Evolutionary conservation across 2,888 invertebrate species (phyloP).

Genomic region (Augiades crinisus): DNA sequence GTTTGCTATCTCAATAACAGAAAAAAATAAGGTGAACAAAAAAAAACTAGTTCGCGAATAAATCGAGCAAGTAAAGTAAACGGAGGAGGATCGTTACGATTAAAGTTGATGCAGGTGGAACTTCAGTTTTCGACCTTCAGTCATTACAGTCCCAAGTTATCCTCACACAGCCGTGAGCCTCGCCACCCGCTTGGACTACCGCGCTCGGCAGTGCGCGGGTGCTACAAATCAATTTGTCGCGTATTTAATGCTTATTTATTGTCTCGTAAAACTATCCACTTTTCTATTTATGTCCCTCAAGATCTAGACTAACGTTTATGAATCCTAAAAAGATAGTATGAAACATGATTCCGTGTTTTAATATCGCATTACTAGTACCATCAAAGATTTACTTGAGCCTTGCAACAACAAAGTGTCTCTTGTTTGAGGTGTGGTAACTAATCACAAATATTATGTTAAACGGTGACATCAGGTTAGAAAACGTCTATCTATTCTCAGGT

Average conservation of each 20-base stretch:
- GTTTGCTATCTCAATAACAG: too few relatives aligned
- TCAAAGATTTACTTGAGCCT: too few relatives aligned
- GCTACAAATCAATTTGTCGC: slow-evolving; percentile 36
- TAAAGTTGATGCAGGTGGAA: too few relatives aligned
- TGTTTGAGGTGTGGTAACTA: too few relatives aligned
- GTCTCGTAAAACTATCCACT: slow-evolving; percentile 27
- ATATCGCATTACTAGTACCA: background rate
- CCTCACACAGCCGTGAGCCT: background rate
- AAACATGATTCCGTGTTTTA: background rate
- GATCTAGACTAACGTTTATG: slow-evolving; percentile 25
- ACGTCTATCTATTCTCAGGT: background rate
- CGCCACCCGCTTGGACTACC: slow-evolving; percentile 27
- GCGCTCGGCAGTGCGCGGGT: slow-evolving; percentile 28
- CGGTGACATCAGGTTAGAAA: too few relatives aligned
- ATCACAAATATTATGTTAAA: too few relatives aligned
- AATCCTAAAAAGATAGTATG: slow-evolving; percentile 8
- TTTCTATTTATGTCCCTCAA: slow-evolving; percentile 23
- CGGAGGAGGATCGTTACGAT: too few relatives aligned
- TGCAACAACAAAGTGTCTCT: too few relatives aligned
- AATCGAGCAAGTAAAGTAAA: too few relatives aligned
- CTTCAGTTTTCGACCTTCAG: too few relatives aligned
- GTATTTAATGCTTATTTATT: slow-evolving; percentile 28
- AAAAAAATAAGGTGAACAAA: too few relatives aligned
- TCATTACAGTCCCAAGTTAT: background rate
- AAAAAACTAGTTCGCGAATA: too few relatives aligned